Evolutionary conservation across 2,797 vertebrate genomes (phyloP).

Genomic region (Discoglossus pictus): DNA sequence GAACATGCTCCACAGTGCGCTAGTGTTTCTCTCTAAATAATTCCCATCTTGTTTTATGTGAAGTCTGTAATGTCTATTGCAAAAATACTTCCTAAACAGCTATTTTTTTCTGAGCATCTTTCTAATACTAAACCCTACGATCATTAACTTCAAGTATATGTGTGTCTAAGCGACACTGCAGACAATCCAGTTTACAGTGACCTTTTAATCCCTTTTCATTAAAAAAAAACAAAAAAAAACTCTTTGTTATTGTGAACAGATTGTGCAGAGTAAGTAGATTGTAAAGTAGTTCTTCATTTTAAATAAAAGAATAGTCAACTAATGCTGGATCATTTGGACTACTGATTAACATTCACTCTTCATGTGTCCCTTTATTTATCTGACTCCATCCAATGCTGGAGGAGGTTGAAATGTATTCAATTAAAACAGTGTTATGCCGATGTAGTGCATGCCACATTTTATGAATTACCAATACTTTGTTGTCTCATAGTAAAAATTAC

Average conservation of each 20-base stretch:
- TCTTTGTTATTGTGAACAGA: conserved; percentile 16
- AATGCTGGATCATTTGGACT: too few species aligned
- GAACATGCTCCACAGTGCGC: conserved; percentile 2
- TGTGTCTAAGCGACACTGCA: not conserved
- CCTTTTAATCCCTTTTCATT: conserved; percentile 14
- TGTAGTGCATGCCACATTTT: not conserved
- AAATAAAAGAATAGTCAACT: too few species aligned
- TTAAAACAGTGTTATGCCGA: too few species aligned
- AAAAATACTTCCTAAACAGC: conserved; percentile 17
- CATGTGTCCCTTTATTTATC: too few species aligned
- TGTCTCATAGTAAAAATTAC: not conserved
- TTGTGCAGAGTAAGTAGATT: not conserved
- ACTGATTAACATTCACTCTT: too few species aligned
- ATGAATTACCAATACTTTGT: too few species aligned
- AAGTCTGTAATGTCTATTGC: not conserved
- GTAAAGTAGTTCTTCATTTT: conserved; percentile 6
- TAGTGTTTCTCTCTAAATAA: not conserved
- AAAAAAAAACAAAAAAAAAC: conserved; percentile 23
- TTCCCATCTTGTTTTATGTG: not conserved
- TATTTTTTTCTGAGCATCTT: too few species aligned
- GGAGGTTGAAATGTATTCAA: too few species aligned
- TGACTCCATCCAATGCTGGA: not conserved
- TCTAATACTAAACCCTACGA: not conserved
- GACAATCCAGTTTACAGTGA: not conserved
- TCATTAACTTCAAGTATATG: conserved; percentile 17